These are phyloP conservation scores for Mus pahari DNA, from an alignment of 2,113 vertebrate genomes.

Conservation along the genomic window DNA sequence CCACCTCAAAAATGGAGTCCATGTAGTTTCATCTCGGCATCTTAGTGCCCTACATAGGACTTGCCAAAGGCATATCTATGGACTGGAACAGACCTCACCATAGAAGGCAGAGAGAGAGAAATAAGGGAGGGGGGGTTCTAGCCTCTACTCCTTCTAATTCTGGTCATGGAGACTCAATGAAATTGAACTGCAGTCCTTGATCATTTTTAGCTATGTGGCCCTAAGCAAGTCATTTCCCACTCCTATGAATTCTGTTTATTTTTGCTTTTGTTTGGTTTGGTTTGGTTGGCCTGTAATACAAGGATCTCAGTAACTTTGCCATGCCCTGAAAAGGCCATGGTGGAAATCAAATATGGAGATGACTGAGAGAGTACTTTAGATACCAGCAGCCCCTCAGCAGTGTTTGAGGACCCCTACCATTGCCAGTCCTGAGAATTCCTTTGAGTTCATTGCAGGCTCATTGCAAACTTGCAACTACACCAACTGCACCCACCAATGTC, in stretches of 20 bases:
- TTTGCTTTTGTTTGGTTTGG: neutral
- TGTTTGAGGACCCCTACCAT: neutral
- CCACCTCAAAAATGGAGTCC: neutral
- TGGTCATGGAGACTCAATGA: neutral
- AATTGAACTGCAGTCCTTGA: neutral
- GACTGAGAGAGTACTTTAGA: neutral
- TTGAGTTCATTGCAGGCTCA: neutral
- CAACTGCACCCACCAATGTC: neutral
- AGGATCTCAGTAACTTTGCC: neutral
- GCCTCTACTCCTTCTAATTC: neutral
- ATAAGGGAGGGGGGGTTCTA: neutral
- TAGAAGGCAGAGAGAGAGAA: neutral
- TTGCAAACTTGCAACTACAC: neutral
- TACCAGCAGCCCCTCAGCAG: neutral
- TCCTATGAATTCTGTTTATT: neutral
- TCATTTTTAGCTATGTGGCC: neutral
- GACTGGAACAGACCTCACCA: neutral
- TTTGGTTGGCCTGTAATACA: constrained; percentile 3
- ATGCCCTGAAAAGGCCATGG: neutral
- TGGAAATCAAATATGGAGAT: neutral
- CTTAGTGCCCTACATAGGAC: neutral
- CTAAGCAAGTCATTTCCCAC: constrained; percentile 25
- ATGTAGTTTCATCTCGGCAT: neutral
- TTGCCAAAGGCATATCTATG: neutral
- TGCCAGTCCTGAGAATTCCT: neutral